These are phyloP conservation scores for Huso huso DNA, from an alignment of 2,797 vertebrate species.

Conservation along the genomic window DNA sequence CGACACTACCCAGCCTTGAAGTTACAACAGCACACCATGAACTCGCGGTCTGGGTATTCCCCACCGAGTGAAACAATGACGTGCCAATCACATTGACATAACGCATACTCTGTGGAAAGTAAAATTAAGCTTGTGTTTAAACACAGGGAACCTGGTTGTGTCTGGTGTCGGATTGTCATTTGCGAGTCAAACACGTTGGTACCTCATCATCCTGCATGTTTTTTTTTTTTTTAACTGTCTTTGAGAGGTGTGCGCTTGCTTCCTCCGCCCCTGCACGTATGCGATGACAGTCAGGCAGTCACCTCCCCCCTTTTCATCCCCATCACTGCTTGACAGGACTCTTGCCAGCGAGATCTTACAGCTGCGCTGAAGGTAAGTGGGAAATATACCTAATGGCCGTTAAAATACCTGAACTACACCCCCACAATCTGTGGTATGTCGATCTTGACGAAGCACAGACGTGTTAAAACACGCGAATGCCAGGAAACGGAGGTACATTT, in stretches of 20 bases:
- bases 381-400: constrained; percentile 3
- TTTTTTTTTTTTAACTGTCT: background rate
- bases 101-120: no score
- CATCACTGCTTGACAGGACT: constrained; percentile 41
- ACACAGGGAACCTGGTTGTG: no score
- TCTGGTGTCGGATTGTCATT: no score
- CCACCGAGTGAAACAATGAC: no score
- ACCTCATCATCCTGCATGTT: no score
- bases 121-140: no score
- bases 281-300: constrained; percentile 25
- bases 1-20: no score
- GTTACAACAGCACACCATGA: no score
- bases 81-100: no score
- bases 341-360: constrained; percentile 35
- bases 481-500: background rate
- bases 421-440: background rate
- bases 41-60: no score
- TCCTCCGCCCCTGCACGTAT: no score
- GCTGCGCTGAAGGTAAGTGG: constrained; percentile 44
- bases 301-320: constrained; percentile 40
- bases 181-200: no score
- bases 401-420: background rate
- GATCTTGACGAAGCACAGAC: background rate
- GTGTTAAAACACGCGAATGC: background rate
- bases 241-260: background rate